Conservation (phyloP, 2,888 invertebrate genomes). For the Dynastes maya region DNA sequence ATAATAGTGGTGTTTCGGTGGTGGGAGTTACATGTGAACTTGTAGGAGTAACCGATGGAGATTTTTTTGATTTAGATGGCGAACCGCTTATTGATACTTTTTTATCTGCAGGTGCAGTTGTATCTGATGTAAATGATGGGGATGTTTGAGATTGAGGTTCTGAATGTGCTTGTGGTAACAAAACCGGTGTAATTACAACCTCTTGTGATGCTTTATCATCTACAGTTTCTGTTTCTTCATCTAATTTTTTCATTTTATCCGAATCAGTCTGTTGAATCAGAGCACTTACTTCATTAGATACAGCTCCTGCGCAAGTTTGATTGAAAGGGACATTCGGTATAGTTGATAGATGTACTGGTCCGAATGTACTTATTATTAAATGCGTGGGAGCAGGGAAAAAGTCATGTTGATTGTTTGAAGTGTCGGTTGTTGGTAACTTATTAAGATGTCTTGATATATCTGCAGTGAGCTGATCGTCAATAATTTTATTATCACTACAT, state of each 20-base stretch:
- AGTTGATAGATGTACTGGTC: conserved; percentile 19
- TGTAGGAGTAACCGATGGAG: neutral
- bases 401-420: neutral
- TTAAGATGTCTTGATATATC: conserved; percentile 24
- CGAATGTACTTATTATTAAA: conserved; percentile 34
- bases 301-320: neutral
- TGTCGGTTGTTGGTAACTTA: neutral
- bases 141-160: too few species aligned
- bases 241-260: neutral
- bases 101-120: neutral
- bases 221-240: neutral
- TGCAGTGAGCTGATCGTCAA: conserved; percentile 2
- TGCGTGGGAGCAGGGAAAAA: neutral
- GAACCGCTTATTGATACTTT: neutral
- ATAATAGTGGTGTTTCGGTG: neutral
- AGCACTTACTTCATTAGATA: neutral
- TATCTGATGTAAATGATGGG: neutral
- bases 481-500: neutral
- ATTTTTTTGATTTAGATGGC: neutral
- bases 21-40: neutral
- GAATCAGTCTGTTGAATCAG: neutral
- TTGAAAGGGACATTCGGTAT: neutral
- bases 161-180: too few species aligned
- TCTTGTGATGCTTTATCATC: neutral
- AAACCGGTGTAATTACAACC: too few species aligned